phyloP scores from a whole-genome alignment of 2,888 invertebrate species.

The Coenonympha glycerion region DNA sequence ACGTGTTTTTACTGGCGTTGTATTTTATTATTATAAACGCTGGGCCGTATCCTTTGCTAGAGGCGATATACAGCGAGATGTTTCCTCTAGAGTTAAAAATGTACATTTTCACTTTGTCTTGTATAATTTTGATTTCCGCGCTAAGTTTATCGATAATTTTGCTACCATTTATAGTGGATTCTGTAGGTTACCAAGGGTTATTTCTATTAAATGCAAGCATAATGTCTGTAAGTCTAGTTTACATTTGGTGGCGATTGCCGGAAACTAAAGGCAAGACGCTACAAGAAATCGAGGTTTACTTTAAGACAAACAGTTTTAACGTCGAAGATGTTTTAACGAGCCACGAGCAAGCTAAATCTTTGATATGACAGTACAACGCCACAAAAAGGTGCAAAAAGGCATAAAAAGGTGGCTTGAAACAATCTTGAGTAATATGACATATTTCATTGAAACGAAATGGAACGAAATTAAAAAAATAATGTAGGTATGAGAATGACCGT shows the following conservation, averaged over 20 bases:
- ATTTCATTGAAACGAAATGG: no score
- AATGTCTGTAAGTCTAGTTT: not conserved
- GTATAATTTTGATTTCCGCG: not conserved
- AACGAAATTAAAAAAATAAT: no score
- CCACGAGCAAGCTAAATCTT: no score
- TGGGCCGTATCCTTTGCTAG: slow-evolving; percentile 12
- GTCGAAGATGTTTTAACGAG: no score
- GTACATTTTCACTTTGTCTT: slow-evolving; percentile 2
- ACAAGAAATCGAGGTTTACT: slow-evolving; percentile 33
- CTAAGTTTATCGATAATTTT: not conserved
- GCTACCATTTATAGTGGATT: not conserved
- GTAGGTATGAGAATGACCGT: no score
- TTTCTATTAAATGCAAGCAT: not conserved
- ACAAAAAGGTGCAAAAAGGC: no score
- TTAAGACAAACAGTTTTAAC: slow-evolving; percentile 5
- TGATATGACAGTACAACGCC: no score
- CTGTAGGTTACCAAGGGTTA: not conserved
- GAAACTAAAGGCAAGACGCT: slow-evolving; percentile 38
- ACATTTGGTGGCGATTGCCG: slow-evolving; percentile 24
- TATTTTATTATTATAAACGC: slow-evolving; percentile 13
- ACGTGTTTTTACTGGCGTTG: not conserved
- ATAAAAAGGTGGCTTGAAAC: no score
- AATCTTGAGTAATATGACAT: no score
- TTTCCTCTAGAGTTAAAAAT: slow-evolving; percentile 15
- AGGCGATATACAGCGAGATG: slow-evolving; percentile 6